phyloP scores from a whole-genome alignment of 2,888 invertebrate genomes.

The Dryobota labecula region DNA sequence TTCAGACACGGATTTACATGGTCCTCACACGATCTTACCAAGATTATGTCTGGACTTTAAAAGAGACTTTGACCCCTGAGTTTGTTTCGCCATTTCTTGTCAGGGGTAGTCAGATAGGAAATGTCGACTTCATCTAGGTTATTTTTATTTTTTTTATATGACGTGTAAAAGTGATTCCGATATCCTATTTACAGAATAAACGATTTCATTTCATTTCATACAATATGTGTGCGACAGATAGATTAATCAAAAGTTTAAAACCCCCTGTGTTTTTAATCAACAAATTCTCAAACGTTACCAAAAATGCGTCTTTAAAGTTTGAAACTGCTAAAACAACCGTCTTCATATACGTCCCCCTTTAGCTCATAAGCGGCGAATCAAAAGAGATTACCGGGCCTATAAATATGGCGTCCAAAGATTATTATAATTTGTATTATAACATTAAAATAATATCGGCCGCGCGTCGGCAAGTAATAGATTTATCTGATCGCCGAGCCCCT shows the following conservation, averaged over 20 bases:
- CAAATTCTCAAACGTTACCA: background rate
- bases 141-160: too few relatives aligned
- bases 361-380: constrained; percentile 85
- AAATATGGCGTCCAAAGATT: constrained; percentile 87
- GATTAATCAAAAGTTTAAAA: background rate
- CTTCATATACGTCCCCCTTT: constrained; percentile 59
- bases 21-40: too few relatives aligned
- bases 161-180: too few relatives aligned
- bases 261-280: background rate
- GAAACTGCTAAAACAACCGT: background rate
- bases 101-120: too few relatives aligned
- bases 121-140: too few relatives aligned
- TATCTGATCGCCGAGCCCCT: constrained; percentile 75
- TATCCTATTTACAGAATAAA: too few relatives aligned
- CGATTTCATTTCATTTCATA: too few relatives aligned
- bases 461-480: constrained; percentile 86
- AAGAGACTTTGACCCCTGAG: too few relatives aligned
- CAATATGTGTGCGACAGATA: too few relatives aligned
- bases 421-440: constrained; percentile 89
- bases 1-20: too few relatives aligned
- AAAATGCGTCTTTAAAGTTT: background rate
- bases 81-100: too few relatives aligned
- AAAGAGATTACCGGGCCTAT: constrained; percentile 86
- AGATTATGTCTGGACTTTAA: too few relatives aligned
- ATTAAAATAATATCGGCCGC: constrained; percentile 86